Conservation (phyloP, 2,113 vertebrate species). For the Triplophysa tibetana region DNA sequence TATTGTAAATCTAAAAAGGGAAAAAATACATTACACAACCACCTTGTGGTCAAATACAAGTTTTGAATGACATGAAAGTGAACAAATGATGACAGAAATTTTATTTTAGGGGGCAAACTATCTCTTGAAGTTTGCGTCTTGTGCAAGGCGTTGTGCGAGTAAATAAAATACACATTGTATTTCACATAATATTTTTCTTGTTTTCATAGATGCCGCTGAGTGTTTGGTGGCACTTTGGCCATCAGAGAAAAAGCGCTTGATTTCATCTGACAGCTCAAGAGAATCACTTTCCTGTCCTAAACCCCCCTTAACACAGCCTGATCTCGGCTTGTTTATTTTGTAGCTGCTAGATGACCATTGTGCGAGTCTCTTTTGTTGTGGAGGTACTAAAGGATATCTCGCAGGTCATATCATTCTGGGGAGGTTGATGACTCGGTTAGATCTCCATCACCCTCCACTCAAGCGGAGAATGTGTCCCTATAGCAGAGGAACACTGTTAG, state of each 20-base stretch:
- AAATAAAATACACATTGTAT: neutral
- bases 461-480: conserved; percentile 75
- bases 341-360: conserved; percentile 84
- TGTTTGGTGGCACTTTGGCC: conserved; percentile 33
- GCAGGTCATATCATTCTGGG: conserved; percentile 86
- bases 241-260: conserved; percentile 61
- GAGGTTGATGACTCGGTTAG: conserved; percentile 88
- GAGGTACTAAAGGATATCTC: conserved; percentile 79
- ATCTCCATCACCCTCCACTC: conserved; percentile 83
- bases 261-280: conserved; percentile 83
- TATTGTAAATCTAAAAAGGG: neutral
- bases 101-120: no score
- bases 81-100: no score
- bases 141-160: no score
- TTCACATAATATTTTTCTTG: neutral
- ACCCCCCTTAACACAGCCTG: conserved; percentile 81
- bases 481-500: conserved; percentile 62
- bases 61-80: no score
- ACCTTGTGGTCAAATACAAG: no score
- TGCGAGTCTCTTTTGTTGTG: conserved; percentile 75
- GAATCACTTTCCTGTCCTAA: conserved; percentile 82
- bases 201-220: neutral
- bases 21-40: neutral
- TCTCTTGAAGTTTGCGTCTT: no score
- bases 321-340: conserved; percentile 91